Percentiles rank a stretch among this genome's conserved stretches.
These are phyloP conservation scores for Stenodera caucasica DNA, from an alignment of 2,888 invertebrate genomes.

Conservation along the genomic window DNA sequence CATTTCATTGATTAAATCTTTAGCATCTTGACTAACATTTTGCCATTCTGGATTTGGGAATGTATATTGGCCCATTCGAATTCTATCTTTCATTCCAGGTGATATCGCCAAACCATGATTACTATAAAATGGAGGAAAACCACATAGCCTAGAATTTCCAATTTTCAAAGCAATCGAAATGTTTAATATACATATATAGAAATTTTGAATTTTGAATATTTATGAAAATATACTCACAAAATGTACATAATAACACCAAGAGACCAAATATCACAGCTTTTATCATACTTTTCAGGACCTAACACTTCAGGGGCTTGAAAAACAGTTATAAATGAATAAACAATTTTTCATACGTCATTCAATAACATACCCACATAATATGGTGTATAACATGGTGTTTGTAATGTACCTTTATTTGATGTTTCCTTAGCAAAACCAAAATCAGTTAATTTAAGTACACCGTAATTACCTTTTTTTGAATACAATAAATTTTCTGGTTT, in stretches of 20 bases:
- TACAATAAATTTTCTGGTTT: conserved; percentile 98
- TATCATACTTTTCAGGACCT: conserved; percentile 97
- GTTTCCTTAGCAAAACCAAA: conserved; percentile 99
- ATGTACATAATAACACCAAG: conserved; percentile 99
- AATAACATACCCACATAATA: conserved; percentile 85
- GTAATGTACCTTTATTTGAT: conserved; percentile 78
- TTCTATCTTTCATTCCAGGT: conserved; percentile 98
- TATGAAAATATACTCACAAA: conserved; percentile 62
- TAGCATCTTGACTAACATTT: conserved; percentile 91
- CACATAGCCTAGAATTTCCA: conserved; percentile 73
- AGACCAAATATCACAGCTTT: conserved; percentile 99
- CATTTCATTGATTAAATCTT: conserved; percentile 93
- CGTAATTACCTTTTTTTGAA: conserved; percentile 71
- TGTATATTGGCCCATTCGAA: conserved; percentile 94
- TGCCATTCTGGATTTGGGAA: conserved; percentile 97
- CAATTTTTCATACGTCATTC: not conserved
- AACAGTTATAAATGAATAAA: not conserved
- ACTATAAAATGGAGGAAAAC: conserved; percentile 99
- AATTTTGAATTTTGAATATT: conserved; percentile 5
- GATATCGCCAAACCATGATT: conserved; percentile 97
- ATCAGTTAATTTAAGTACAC: conserved; percentile 94
- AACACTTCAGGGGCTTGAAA: conserved; percentile 70
- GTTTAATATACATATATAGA: conserved; percentile 14
- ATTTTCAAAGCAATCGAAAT: no score
- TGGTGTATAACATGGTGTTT: conserved; percentile 98